Base-by-base conservation (phyloP, 2,113 vertebrate genomes). In the Anhinga rufa region DNA sequence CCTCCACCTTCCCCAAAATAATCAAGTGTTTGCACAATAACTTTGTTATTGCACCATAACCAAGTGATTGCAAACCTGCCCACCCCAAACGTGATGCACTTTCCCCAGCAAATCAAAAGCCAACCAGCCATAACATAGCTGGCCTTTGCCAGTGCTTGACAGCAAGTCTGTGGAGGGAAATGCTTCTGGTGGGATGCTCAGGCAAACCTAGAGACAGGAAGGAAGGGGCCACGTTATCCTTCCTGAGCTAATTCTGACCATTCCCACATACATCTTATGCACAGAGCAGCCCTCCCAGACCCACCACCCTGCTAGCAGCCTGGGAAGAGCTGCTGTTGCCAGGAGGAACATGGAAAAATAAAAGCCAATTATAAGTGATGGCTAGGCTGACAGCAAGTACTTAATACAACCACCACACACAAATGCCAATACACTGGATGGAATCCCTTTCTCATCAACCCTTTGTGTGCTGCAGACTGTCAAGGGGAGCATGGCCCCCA, bases 261-360 rank as follows among this genome's bases (percentile, higher is more conserved):
- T 46, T 51, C 66, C 66, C 64, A 90, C 18, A 12, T 3, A 44
- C 51, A 42, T 58, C 62, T 34, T n/a, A 7, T 10, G 19, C 82
- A 38, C 57, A 40, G 64, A 95, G 82, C 76, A n/a, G 82, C 65
- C 72, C 75, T 90, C 64, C 71, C 77, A 88, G 76, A 29, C 28
- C 46, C 91, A 86, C 79, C 88, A 17, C 54, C 85, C 90, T 90
- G 48, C 49, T 31, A 78, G 17, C 70, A 77, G 90, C 88, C 95
- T 87, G 89, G 94, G 86, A 95, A 89, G 94, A 82, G 95, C 93
- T 48, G 77, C 94, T 86, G 95, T 93, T 95, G 96, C 93, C 93
- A 92, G 93, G 94, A 95, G 57, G 85, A 75, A 1, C 60, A 48
- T 1, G 3, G 81, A 64, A 91, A 92, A 84, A 96, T 78, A 93